phyloP scores from a whole-genome alignment of 2,113 vertebrate genomes.

The Pristiophorus japonicus region DNA sequence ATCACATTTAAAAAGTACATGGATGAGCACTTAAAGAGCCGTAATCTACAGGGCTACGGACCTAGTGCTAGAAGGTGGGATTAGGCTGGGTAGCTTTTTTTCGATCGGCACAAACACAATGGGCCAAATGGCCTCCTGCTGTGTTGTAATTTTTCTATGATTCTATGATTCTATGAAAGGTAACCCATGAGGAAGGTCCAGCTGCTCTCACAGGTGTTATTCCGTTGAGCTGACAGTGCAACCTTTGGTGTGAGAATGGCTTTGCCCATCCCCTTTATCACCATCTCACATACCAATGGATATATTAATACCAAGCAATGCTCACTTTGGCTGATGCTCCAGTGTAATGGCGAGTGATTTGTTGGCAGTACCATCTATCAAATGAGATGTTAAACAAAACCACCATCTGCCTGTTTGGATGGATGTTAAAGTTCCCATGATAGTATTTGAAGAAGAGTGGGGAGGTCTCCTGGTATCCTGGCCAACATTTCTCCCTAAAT shows the following conservation, averaged over 20 bases:
- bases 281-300: not conserved
- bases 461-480: not conserved
- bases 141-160: no score
- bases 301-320: not conserved
- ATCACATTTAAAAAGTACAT: no score
- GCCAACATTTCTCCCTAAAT: not conserved
- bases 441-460: not conserved
- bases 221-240: not conserved
- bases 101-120: no score
- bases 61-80: no score
- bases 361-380: no score
- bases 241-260: not conserved
- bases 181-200: not conserved
- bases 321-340: not conserved
- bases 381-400: no score
- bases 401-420: not conserved
- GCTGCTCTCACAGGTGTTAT: not conserved
- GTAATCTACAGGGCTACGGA: no score
- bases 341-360: no score
- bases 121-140: no score
- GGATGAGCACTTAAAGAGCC: no score
- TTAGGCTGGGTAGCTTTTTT: no score
- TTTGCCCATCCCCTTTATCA: not conserved
- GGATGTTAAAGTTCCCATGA: not conserved
- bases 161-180: no score